Percentiles rank a stretch among this genome's conserved stretches.
Evolutionary conservation across 35 echinoderm and acorn worm genomes (phyloP).

Genomic region (Holothuria glaberrima): DNA sequence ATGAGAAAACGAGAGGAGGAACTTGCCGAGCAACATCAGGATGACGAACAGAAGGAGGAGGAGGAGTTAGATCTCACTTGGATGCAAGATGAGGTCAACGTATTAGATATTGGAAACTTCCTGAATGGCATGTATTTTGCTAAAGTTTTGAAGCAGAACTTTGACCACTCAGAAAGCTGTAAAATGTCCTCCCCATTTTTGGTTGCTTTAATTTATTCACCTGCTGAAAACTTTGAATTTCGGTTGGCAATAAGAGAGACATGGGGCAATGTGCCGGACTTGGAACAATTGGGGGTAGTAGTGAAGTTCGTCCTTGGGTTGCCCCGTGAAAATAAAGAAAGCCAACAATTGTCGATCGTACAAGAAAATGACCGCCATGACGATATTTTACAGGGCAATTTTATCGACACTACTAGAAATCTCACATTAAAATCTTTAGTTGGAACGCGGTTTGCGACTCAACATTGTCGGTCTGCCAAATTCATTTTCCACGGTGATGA

Average conservation of each 20-base stretch:
- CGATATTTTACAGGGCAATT: conserved; percentile 85
- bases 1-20: conserved; percentile 17
- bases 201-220: conserved; percentile 70
- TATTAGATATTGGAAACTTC: not conserved
- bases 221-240: conserved; percentile 61
- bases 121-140: conserved; percentile 71
- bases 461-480: conserved; percentile 51
- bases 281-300: conserved; percentile 62
- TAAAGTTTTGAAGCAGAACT: conserved; percentile 59
- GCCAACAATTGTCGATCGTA: conserved; percentile 48
- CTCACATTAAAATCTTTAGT: conserved; percentile 68
- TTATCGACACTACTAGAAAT: conserved; percentile 72
- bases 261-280: conserved; percentile 76
- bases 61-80: not conserved
- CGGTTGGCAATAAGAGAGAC: conserved; percentile 81
- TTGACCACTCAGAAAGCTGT: conserved; percentile 64
- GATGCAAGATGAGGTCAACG: conserved; percentile 16
- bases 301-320: conserved; percentile 82
- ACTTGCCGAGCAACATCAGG: conserved; percentile 22
- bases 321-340: conserved; percentile 37
- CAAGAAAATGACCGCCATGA: conserved; percentile 84
- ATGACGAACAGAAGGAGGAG: not conserved
- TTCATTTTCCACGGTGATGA: conserved; percentile 84
- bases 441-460: conserved; percentile 67
- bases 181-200: conserved; percentile 62